phyloP scores from a whole-genome alignment of 2,113 vertebrate species.

The Bubalus kerabau region DNA sequence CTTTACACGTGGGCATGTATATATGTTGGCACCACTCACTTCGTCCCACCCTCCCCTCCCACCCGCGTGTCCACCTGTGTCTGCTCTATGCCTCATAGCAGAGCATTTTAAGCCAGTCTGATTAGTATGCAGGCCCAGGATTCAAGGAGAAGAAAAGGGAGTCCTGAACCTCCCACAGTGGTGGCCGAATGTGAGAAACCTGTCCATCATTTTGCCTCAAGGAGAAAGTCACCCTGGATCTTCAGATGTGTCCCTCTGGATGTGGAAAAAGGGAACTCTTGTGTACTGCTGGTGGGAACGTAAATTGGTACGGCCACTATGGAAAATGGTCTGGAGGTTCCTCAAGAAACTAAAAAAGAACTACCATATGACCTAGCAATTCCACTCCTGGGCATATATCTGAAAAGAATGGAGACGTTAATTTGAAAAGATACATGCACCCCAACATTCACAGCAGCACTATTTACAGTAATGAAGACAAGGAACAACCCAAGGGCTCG shows the following conservation, averaged over 20 bases:
- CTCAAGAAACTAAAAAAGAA: neutral
- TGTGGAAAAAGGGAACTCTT: neutral
- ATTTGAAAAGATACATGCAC: neutral
- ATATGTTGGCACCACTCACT: fast-evolving
- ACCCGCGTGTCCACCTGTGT: neutral
- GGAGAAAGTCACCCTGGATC: neutral
- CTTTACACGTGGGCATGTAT: fast-evolving
- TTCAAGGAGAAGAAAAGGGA: neutral
- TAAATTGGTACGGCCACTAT: neutral
- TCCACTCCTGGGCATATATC: neutral
- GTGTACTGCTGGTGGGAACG: neutral
- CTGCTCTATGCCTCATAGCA: neutral
- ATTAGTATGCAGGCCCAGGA: neutral
- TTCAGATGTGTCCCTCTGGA: neutral
- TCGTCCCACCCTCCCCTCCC: neutral
- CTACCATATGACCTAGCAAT: neutral
- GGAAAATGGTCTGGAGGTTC: neutral
- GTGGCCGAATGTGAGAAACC: neutral
- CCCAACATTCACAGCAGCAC: neutral
- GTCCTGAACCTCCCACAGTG: neutral
- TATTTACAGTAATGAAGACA: neutral
- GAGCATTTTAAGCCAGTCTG: neutral
- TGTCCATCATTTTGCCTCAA: neutral
- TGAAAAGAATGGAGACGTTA: neutral
- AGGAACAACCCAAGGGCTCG: neutral